Base-by-base conservation (phyloP, 1,140 invertebrate species). In the Sarcophaga bullata region DNA sequence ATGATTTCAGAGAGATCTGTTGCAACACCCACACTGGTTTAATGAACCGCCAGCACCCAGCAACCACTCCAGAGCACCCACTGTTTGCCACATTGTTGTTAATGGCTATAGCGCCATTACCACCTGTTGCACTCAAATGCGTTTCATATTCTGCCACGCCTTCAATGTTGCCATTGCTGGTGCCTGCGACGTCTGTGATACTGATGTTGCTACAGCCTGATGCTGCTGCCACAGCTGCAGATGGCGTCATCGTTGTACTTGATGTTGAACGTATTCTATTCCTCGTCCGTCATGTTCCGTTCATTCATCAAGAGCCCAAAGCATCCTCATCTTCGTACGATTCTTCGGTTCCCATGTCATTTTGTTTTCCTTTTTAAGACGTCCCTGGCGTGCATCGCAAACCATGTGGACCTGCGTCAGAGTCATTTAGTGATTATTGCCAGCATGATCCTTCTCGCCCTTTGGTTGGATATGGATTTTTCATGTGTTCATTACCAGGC, bases 401-500 rank as follows among this genome's bases (percentile, higher is more conserved):
- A 99, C 98, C 98, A 99, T 87, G 98, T 99, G 11, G 97, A 98
- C 97, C 91, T 98, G 98, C 13, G 98, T 99, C 81, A 99, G 91
- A n/a, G 97, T 98, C 98, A 99, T 99, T 98, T 98, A 62, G 97
- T 98, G 86, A 98, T 97, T 86, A 98, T 98, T 52, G 97, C 97
- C 85, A 99, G 92, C 97, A 98, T 98, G 84, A 98, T 98, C 91
- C n/a, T 99, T 99, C 91, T 99, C 98, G n/a, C 97, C n/a, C 97
- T 91, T 99, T 99, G 52, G 97, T 98, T 7, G 97, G 97, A 91
- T 99, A 99, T 0, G 98, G 98, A 91, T 99, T 99, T 91, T 98
- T 98, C 91, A 97, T 96, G 92, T 99, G 98, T 88, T 98, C 97
- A 91, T 98, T 98, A 92, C 98, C 98, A 99, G 9, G 97, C 96